Base-by-base conservation (phyloP, 2,888 invertebrate species). In the Athalia cordata region DNA sequence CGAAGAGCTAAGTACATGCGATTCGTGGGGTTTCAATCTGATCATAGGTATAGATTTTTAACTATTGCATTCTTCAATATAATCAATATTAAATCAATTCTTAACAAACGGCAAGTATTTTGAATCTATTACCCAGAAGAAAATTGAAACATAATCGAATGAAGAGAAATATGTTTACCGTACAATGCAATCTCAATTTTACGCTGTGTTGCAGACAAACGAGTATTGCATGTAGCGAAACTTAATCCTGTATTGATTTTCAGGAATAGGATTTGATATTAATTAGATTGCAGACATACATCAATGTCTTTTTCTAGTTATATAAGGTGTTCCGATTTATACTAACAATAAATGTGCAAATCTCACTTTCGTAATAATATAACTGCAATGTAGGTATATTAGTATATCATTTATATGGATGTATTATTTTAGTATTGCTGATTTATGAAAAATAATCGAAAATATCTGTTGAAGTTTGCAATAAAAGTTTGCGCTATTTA, bases 381-480 rank as follows among this genome's bases (percentile, higher is more conserved):
- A 70, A 70, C 70, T 50, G 61, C 50, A 74, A 74, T 61, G 49
- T 61, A n/a, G n/a, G 29, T 74, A 45, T 64, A 64, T 66, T 9
- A 55, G 47, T 66, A 64, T 59, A 70, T 70, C 13, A 4, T 65
- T 13, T 65, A 65, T 65, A 67, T 8, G 8, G 59, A 47, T 45
- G 52, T 47, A 61, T 61, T 64, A 75, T 50, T 49, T 61, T 74
- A 45, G 11, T 74, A 61, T 74, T 61, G 74, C 15, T 59, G 15
- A 61, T 52, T 50, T 62, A 75, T 75, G 75, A 75, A 75, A 75
- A 75, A 75, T 75, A 75, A 75, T 62, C 43, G 50, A 49, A 64
- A 49, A 49, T 66, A 9, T 75, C 61, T 72, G 59, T 75, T 50
- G 15, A 64, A 61, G 43, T 5, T 62, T 62, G 29, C 62, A 6